Evolutionary conservation across 2,888 invertebrate species (phyloP).

Genomic region (Scaptomyza reducta): DNA sequence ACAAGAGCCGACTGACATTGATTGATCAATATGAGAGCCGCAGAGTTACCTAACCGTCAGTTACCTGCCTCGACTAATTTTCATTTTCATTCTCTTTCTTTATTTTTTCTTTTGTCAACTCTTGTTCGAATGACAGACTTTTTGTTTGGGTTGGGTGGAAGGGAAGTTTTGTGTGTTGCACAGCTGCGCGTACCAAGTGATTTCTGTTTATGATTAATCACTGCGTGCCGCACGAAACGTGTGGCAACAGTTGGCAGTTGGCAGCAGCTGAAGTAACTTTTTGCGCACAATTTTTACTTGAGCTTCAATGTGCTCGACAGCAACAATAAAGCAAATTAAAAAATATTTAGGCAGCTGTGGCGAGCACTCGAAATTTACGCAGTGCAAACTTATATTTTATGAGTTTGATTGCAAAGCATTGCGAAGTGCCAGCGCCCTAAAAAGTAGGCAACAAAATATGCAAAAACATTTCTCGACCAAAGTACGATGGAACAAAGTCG

Average conservation of each 20-base stretch:
- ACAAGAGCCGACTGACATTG: slow-evolving; percentile 80
- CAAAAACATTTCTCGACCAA: slow-evolving; percentile 22
- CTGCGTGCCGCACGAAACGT: slow-evolving; percentile 31
- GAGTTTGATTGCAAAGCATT: slow-evolving; percentile 69
- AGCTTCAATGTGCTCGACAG: slow-evolving; percentile 63
- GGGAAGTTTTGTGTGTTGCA: slow-evolving; percentile 3
- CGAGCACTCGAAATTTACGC: slow-evolving; percentile 70
- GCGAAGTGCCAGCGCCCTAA: slow-evolving; percentile 40
- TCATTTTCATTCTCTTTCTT: background rate
- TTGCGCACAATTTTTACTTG: slow-evolving; percentile 51
- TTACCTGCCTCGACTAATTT: slow-evolving; percentile 32
- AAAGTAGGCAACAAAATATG: slow-evolving; percentile 70
- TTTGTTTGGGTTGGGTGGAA: slow-evolving; percentile 11
- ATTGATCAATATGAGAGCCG: slow-evolving; percentile 83
- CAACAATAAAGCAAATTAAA: slow-evolving; percentile 73
- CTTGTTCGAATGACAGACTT: slow-evolving; percentile 66
- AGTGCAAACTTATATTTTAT: slow-evolving; percentile 80
- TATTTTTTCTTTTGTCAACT: slow-evolving; percentile 66
- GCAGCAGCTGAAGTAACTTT: slow-evolving; percentile 50
- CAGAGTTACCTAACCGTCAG: slow-evolving; percentile 64
- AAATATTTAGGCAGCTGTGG: slow-evolving; percentile 80
- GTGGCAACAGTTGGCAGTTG: slow-evolving; percentile 45
- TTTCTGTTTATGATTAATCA: slow-evolving; percentile 69
- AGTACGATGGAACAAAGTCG: background rate
- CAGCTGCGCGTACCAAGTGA: slow-evolving; percentile 60